Percentiles rank a stretch among this genome's conserved stretches.
Conservation (phyloP, 2,888 invertebrate genomes). For the Athalia rosae region DNA sequence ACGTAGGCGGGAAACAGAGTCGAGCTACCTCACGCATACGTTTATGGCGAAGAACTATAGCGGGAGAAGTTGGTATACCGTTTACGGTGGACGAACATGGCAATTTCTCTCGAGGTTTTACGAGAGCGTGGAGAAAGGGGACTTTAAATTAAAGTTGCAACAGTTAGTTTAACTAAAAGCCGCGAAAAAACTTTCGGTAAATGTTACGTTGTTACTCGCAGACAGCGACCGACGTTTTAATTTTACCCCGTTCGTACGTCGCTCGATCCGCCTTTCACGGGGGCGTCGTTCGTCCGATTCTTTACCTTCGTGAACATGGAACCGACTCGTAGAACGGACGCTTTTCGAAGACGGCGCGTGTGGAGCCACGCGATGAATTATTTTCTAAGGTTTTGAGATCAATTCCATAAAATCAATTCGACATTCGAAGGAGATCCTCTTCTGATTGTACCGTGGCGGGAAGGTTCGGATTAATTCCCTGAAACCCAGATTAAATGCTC, state of each 20-base stretch:
- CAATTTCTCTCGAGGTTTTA: conserved; percentile 23
- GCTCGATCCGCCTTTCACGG: background rate
- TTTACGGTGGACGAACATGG: conserved; percentile 31
- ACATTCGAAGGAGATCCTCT: background rate
- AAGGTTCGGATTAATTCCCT: background rate
- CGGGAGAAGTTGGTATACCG: background rate
- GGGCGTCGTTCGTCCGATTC: no score
- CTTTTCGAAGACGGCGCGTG: no score
- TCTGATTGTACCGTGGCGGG: background rate
- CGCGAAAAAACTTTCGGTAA: conserved; percentile 14
- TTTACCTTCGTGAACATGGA: no score
- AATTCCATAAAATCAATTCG: background rate
- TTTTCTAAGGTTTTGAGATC: background rate
- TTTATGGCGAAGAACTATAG: conserved; percentile 4
- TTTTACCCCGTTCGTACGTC: background rate
- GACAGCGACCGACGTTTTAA: background rate
- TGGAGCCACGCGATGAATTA: no score
- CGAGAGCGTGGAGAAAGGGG: background rate
- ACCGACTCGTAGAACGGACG: no score
- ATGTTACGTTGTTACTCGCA: background rate
- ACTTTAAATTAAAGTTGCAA: conserved; percentile 15
- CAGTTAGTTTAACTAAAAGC: background rate
- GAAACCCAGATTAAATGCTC: conserved; percentile 5
- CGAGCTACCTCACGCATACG: conserved; percentile 8
- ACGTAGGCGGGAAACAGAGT: background rate